Percentiles rank a stretch among this genome's conserved stretches.
Evolutionary conservation across 2,797 vertebrate genomes (phyloP).

Genomic region (Luscinia megarhynchos): DNA sequence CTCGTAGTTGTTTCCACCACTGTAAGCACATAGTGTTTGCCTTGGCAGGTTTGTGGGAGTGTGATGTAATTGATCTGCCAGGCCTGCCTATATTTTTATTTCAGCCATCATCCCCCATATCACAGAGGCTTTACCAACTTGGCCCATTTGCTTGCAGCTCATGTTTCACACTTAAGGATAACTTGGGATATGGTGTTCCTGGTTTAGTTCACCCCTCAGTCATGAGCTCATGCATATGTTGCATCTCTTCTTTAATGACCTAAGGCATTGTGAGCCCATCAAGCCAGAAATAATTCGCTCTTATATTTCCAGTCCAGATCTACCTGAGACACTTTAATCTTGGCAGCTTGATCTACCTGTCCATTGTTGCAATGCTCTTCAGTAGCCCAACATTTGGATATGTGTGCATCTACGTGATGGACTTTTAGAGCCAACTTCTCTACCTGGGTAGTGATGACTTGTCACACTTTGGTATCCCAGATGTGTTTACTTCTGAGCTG

Average conservation of each 20-base stretch:
- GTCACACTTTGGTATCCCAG: neutral
- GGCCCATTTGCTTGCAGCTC: neutral
- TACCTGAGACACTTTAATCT: neutral
- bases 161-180: neutral
- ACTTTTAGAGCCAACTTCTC: neutral
- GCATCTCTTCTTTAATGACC: neutral
- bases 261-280: neutral
- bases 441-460: neutral
- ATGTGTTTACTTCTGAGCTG: neutral
- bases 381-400: neutral
- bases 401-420: neutral
- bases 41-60: neutral
- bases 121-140: neutral
- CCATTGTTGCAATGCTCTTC: neutral
- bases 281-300: neutral
- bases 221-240: neutral
- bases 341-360: neutral
- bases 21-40: neutral
- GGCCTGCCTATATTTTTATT: neutral
- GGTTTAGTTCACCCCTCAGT: neutral
- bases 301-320: neutral
- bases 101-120: neutral
- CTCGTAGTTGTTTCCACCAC: neutral
- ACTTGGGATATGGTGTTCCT: neutral
- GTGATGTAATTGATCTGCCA: neutral